Conservation (phyloP, 2,888 invertebrate species). For the Heliconius aoede region DNA sequence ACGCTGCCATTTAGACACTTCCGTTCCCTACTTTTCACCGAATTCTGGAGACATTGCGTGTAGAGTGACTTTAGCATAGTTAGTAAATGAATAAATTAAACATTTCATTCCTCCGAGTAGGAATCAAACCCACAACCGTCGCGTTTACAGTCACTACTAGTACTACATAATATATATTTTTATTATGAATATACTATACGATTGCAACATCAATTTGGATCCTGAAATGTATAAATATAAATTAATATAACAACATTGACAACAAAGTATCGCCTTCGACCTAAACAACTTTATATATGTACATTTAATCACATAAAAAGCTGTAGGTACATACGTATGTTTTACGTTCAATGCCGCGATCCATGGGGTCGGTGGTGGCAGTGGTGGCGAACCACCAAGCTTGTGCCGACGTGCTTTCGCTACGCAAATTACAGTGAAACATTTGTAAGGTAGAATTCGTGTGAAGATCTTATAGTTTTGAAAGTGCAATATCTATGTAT, state of each 20-base stretch:
- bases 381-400: slow-evolving; percentile 72
- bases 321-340: slow-evolving; percentile 46
- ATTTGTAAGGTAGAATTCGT: slow-evolving; percentile 12
- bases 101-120: neutral
- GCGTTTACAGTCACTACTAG: too few species aligned
- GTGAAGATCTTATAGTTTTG: neutral
- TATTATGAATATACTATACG: neutral
- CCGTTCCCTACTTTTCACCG: neutral
- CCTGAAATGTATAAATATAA: too few species aligned
- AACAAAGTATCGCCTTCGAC: slow-evolving; percentile 1
- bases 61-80: neutral
- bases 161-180: neutral
- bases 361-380: slow-evolving; percentile 61
- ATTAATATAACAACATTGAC: too few species aligned
- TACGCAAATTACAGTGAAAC: slow-evolving; percentile 24
- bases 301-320: slow-evolving; percentile 32
- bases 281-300: neutral
- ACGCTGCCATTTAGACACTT: neutral
- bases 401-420: slow-evolving; percentile 64
- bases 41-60: too few species aligned
- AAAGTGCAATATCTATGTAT: neutral
- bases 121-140: neutral
- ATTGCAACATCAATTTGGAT: neutral
- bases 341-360: slow-evolving; percentile 53
- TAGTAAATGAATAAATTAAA: neutral